Evolutionary conservation across 1,140 invertebrate genomes (phyloP).

Genomic region (Hyles euphorbiae): DNA sequence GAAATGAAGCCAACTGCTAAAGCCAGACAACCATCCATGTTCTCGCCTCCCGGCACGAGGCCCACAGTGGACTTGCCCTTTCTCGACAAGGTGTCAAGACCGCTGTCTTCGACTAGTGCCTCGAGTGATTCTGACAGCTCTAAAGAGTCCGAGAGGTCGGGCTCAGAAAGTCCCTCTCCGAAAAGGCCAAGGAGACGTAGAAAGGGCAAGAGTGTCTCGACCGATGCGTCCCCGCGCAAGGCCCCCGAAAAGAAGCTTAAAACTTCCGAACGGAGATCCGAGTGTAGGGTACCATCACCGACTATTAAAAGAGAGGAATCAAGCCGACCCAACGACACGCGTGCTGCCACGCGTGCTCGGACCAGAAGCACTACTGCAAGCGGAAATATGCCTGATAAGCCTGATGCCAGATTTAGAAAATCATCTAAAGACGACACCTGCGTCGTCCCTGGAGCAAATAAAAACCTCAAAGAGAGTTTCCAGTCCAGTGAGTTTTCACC

Average conservation of each 20-base stretch:
- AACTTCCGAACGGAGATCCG: conserved; percentile 88
- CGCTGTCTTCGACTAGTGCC: conserved; percentile 72
- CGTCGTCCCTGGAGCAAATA: conserved; percentile 46
- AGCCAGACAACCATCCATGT: conserved; percentile 60
- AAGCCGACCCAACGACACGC: conserved; percentile 74
- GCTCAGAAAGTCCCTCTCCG: conserved; percentile 55
- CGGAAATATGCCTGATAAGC: conserved; percentile 79
- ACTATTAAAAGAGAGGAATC: conserved; percentile 84
- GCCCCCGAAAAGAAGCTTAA: conserved; percentile 90
- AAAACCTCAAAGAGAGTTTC: conserved; percentile 74
- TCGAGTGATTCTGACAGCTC: conserved; percentile 72
- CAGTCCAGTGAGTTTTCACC: conserved; percentile 77
- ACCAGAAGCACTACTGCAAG: conserved; percentile 79
- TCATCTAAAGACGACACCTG: conserved; percentile 68
- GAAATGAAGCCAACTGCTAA: conserved; percentile 57
- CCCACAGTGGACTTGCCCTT: conserved; percentile 77
- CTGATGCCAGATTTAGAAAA: conserved; percentile 78
- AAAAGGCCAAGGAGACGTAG: conserved; percentile 57
- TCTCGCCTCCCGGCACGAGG: conserved; percentile 66
- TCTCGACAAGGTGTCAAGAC: conserved; percentile 78
- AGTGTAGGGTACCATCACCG: conserved; percentile 83
- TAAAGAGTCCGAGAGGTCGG: conserved; percentile 58
- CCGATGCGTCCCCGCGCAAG: conserved; percentile 76
- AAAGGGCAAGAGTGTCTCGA: conserved; percentile 56
- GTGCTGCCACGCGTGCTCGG: conserved; percentile 77